Conservation (phyloP, 2,888 invertebrate genomes). For the Drosophila hamatofila region DNA sequence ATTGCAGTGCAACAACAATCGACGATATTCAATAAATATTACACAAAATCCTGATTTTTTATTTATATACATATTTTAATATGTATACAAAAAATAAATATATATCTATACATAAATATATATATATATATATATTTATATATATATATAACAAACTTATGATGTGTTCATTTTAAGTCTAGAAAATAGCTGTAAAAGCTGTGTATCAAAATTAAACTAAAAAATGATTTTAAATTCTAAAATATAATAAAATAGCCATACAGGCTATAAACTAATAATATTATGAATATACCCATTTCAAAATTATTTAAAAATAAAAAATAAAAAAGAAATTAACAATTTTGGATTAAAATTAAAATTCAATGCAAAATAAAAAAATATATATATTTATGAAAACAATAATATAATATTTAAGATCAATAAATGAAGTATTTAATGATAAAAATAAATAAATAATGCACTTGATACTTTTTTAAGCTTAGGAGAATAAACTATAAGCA, state of each 20-base stretch:
- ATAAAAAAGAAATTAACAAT: too few species aligned
- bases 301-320: background rate
- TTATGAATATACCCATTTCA: too few species aligned
- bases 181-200: slow-evolving; percentile 4
- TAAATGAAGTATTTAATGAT: background rate
- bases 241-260: too few species aligned
- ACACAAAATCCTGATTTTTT: background rate
- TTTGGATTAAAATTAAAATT: background rate
- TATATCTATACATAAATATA: background rate
- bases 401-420: too few species aligned
- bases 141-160: background rate
- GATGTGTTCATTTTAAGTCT: slow-evolving; percentile 46
- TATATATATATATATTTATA: background rate
- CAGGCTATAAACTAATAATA: too few species aligned
- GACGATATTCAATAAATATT: slow-evolving; percentile 37
- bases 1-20: slow-evolving; percentile 42
- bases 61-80: background rate
- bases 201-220: background rate
- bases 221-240: background rate
- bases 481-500: background rate
- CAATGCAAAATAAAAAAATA: background rate
- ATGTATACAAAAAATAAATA: background rate
- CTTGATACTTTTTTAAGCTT: background rate
- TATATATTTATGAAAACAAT: background rate
- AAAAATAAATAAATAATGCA: background rate